Conservation (phyloP, 2,888 invertebrate species). For the Drosophila buzzatii region DNA sequence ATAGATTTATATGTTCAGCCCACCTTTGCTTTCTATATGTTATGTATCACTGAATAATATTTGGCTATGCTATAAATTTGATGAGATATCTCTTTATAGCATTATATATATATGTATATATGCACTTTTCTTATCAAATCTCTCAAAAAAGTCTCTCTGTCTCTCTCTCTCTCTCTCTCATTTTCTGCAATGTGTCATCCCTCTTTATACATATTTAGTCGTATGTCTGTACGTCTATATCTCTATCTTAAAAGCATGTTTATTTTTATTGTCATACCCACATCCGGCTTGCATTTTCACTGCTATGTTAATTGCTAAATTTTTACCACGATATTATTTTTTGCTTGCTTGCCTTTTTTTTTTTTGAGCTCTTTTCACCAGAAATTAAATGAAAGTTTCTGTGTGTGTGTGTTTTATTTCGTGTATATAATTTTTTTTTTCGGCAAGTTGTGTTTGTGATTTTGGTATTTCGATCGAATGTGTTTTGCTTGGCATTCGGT, state of each 20-base stretch:
- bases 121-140: neutral
- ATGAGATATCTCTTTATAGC: neutral
- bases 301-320: slow-evolving; percentile 39
- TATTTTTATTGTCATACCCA: slow-evolving; percentile 34
- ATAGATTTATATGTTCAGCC: neutral
- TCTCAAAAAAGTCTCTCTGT: too few relatives aligned
- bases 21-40: neutral
- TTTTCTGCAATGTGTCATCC: neutral
- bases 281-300: slow-evolving; percentile 49
- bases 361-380: slow-evolving; percentile 48
- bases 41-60: neutral
- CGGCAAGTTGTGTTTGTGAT: slow-evolving; percentile 40
- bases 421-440: slow-evolving; percentile 16
- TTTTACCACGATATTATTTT: slow-evolving; percentile 33
- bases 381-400: slow-evolving; percentile 73
- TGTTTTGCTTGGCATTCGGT: slow-evolving; percentile 36
- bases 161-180: neutral
- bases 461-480: slow-evolving; percentile 43
- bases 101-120: neutral
- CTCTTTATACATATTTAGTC: neutral
- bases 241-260: slow-evolving; percentile 19
- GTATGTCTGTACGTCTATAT: too few relatives aligned
- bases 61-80: neutral
- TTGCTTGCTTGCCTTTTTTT: slow-evolving; percentile 33
- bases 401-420: slow-evolving; percentile 5